Base-by-base conservation (phyloP, 2,888 invertebrate species). In the Xanthia icteritia region DNA sequence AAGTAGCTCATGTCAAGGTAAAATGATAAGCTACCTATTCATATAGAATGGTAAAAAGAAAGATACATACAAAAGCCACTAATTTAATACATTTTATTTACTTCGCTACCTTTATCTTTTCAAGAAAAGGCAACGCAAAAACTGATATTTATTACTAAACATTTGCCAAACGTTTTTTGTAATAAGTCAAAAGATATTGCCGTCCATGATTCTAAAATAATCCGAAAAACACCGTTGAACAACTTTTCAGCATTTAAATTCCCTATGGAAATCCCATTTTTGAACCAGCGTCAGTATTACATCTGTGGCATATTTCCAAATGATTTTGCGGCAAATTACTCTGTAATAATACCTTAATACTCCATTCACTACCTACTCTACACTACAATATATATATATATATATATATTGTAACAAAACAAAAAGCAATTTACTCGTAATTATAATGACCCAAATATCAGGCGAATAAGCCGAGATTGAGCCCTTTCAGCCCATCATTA, bases 401-500 rank as follows among this genome's bases (percentile, higher is more conserved):
- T n/a, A n/a, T n/a, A 17, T 61, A 48, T 42, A 74, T 68, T 63
- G 67, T 64, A 58, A 71, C 77, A 76, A 81, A 87, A 84, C 81
- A 89, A 86, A 84, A 77, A 86, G 87, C 86, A 89, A 90, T 88
- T 90, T 84, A 73, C 78, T 77, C 80, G 83, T 88, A 89, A 89
- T 89, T 89, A 89, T 85, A 82, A 31, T 89, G 87, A 86, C 89
- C 84, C 83, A 85, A 86, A 89, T 89, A 89, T 90, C 79, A 85
- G 86, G 83, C 77, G 82, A 82, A 85, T 82, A 80, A 86, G 80
- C 79, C 77, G 77, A 87, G 88, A 90, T 91, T 89, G 90, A 86
- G 89, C 89, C 86, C 85, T 85, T 82, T 76, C 85, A 84, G 86
- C 54, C 84, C 84, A 86, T 88, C 89, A 91, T 91, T 91, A 92